These are phyloP conservation scores for Corydoras maculifer DNA, from an alignment of 2,113 vertebrate species.

Conservation along the genomic window DNA sequence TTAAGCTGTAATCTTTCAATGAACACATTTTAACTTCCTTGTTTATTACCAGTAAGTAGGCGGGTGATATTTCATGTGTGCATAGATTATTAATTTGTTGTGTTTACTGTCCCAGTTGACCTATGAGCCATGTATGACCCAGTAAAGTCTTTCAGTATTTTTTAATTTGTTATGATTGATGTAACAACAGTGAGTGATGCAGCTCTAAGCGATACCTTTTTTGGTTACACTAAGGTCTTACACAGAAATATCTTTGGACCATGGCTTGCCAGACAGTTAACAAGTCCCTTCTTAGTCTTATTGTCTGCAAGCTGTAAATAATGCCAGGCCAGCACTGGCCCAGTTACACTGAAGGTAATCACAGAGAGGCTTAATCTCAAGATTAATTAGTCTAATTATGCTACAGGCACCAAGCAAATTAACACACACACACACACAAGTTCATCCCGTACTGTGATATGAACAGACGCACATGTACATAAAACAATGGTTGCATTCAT, in stretches of 20 bases:
- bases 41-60: no score
- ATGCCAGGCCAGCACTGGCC: constrained; percentile 28
- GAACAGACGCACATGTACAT: neutral
- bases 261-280: constrained; percentile 6
- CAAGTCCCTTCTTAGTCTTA: constrained; percentile 20
- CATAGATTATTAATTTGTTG: no score
- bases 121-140: no score
- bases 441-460: neutral
- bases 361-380: constrained; percentile 25
- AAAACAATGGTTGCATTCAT: neutral
- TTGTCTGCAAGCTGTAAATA: constrained; percentile 33
- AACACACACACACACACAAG: neutral
- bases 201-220: no score
- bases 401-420: constrained; percentile 1
- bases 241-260: neutral
- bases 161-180: no score
- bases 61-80: no score
- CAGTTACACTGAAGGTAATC: constrained; percentile 25
- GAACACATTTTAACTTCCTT: no score
- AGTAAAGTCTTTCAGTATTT: no score
- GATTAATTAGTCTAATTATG: constrained; percentile 21
- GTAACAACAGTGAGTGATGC: no score
- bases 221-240: no score
- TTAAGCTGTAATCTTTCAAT: no score
- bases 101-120: no score